Base-by-base conservation (phyloP, 1,140 invertebrate species). In the Choristoneura fumiferana region DNA sequence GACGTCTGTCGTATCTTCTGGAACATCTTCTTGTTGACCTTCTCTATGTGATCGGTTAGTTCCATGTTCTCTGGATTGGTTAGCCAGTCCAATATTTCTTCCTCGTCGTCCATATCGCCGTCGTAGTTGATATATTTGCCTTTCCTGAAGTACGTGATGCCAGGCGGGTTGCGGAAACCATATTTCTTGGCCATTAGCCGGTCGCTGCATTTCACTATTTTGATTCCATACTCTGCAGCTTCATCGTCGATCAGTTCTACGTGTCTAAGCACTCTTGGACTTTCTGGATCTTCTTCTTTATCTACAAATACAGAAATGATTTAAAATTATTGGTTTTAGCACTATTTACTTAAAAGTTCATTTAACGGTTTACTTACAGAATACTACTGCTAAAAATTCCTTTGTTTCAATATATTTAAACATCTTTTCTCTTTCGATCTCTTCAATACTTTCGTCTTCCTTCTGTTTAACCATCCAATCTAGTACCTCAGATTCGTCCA, bases 61-160 rank as follows among this genome's bases (percentile, higher is more conserved):
- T 98, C 96, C 96, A 98, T 97, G 69, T 98, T 98, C 70, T 96
- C 95, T 0, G 97, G 96, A 79, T 96, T 95, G 0, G 96, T 98
- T 8, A 98, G 79, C 96, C 96, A 98, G 79, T 98, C 97, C 5
- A 98, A 90, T 17, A 98, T 92, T 86, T 98, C 96, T 83, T 98
- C 96, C 77, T 98, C 97, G 73, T 98, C 96, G 67, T 97, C 96
- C 40, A 97, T 94, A 70, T 98, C 96, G 14, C 96, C 97, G 75
- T 97, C 96, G 75, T 97, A 98, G 79, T 97, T 97, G 8, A 98
- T 96, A 45, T 93, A 93, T 88, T 98, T 98, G 40, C 91, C 95
- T 87, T 97, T 97, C 34, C 96, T 92, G 89, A 98, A 98, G 74
- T 97, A 98, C 8, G 96, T 96, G 0, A 98, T 93, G 0, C 96